Conservation (phyloP, 1,140 invertebrate genomes). For the Thaumatotibia leucotreta region DNA sequence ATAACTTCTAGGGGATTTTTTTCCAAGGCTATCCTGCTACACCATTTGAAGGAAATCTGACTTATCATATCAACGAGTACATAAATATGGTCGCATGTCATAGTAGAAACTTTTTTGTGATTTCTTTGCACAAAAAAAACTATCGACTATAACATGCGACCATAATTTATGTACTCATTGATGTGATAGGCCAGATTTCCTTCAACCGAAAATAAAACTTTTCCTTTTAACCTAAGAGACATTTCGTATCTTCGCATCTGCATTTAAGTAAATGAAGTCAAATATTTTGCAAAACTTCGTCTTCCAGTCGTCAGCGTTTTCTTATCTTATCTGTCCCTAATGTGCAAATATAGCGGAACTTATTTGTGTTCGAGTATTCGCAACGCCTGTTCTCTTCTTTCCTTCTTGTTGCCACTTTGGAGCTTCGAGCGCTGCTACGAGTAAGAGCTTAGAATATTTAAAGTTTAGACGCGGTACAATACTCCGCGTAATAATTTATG, state of each 20-base stretch:
- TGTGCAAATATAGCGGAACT: background rate
- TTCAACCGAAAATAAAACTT: no score
- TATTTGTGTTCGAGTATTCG: background rate
- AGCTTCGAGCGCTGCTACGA: background rate
- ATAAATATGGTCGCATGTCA: no score
- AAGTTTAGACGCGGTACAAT: background rate
- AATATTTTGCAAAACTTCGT: background rate
- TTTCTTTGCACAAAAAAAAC: no score
- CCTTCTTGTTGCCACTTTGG: background rate
- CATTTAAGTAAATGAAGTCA: background rate
- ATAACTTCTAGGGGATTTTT: no score
- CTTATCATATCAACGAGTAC: no score
- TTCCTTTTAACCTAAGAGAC: background rate
- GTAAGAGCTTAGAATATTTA: background rate
- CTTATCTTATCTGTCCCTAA: background rate
- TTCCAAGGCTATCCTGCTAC: no score
- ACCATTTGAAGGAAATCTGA: no score
- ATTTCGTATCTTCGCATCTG: background rate
- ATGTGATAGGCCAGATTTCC: no score
- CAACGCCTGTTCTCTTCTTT: background rate
- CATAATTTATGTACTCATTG: no score
- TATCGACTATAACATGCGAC: no score
- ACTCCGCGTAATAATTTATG: no score
- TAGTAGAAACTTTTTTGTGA: no score
- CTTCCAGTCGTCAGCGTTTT: background rate